Conservation (phyloP, 2,888 invertebrate species). For the Drosophila atroscutellata region DNA sequence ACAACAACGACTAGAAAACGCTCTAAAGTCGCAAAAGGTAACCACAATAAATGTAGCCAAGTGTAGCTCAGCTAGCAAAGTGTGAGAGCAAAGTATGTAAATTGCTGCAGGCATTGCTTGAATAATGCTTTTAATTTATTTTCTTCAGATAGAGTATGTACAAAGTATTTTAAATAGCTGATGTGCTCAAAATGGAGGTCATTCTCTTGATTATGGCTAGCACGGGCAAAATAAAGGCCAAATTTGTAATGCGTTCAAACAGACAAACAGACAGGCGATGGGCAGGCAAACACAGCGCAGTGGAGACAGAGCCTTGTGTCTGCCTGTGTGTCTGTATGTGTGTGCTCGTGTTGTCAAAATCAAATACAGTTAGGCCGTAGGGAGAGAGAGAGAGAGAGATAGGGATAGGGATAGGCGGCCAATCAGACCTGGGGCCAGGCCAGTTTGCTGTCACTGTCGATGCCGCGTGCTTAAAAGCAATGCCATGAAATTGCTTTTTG, state of each 20-base stretch:
- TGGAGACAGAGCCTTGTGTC: conserved; percentile 18
- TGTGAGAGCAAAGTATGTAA: neutral
- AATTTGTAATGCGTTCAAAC: conserved; percentile 59
- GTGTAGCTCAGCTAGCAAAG: neutral
- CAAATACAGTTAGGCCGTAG: conserved; percentile 46
- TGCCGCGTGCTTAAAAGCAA: conserved; percentile 62
- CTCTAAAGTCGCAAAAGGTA: conserved; percentile 5
- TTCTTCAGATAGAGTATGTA: neutral
- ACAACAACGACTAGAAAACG: conserved; percentile 20
- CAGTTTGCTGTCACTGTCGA: conserved; percentile 53
- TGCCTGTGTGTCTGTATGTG: neutral
- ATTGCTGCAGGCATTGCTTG: no score
- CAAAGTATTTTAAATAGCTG: conserved; percentile 14
- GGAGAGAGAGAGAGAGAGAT: conserved; percentile 2
- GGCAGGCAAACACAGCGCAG: conserved; percentile 23
- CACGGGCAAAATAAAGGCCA: conserved; percentile 54
- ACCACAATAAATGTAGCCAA: neutral
- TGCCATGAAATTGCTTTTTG: conserved; percentile 77
- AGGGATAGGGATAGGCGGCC: conserved; percentile 33
- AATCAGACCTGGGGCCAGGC: conserved; percentile 50
- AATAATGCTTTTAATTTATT: neutral
- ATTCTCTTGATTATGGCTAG: conserved; percentile 56
- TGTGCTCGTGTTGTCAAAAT: conserved; percentile 46
- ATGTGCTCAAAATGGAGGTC: conserved; percentile 34
- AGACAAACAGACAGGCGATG: conserved; percentile 48